Base-by-base conservation (phyloP, 2,797 vertebrate species). In the Xenops minutus region DNA sequence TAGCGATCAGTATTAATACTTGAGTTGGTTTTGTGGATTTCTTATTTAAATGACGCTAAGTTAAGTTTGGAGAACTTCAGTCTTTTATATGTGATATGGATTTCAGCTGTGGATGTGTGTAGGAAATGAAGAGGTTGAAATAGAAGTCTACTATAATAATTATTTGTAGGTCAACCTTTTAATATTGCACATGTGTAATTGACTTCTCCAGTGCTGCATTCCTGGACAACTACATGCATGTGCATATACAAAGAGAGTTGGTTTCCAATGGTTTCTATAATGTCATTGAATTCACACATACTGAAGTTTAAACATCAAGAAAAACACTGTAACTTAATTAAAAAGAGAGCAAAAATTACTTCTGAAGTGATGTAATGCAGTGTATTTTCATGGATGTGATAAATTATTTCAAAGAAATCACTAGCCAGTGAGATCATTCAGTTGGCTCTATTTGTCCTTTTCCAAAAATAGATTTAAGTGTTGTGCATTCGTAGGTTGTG, bases 361-460 rank as follows among this genome's bases (percentile, higher is more conserved):
- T 80, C 58, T 89, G 46, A 72, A 88, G 34, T 64, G 61, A 80
- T 44, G 58, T 54, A 71, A 41, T 68, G 41, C 34, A 83, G 52
- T 41, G 32, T 74, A 69, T 85, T 91, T 95, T 92, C 63, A 63
- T 74, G 16, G 87, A 80, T 27, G 37, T 7, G 37, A 85, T 87
- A 79, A 91, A 81, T 22, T 82, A 36, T 91, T 96, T 86, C 66
- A 84, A 86, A 89, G 56, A 95, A 91, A 91, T 93, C 69, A 74
- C 51, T 85, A 93, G 81, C 52, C 91, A 81, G 54, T 94, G 86
- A 94, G 82, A 75, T 96, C 86, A 95, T 29, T 64, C 55, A 68
- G 1, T 72, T 95, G 87, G 92, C 78, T 91, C 36, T 3, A 12
- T 56, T 82, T 92, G 32, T 80, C 34, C 37, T 89, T 82, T 88